Evolutionary conservation across 2,888 invertebrate genomes (phyloP).

Genomic region (Macrophya annulata): DNA sequence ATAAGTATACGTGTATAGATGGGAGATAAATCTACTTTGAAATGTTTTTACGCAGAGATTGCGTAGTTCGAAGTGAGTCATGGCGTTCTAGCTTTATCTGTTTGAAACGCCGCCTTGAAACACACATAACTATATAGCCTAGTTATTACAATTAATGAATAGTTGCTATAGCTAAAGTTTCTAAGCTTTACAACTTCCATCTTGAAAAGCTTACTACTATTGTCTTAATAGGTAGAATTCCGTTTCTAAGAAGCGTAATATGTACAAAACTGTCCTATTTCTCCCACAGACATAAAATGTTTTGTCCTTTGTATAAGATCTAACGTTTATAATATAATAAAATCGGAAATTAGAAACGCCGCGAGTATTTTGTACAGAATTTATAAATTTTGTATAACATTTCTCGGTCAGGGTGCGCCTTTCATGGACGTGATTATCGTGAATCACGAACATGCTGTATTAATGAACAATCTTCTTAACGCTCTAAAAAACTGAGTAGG

Average conservation of each 20-base stretch:
- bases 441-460: not conserved
- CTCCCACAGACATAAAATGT: not conserved
- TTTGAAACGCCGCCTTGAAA: slow-evolving; percentile 28
- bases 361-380: not conserved
- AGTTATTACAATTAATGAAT: slow-evolving; percentile 40
- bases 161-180: slow-evolving; percentile 27
- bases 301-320: not conserved
- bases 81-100: slow-evolving; percentile 5
- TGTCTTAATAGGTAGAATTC: not conserved
- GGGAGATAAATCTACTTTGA: slow-evolving; percentile 4
- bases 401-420: not conserved
- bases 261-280: not conserved
- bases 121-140: slow-evolving; percentile 18
- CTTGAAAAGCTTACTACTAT: slow-evolving; percentile 8
- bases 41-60: slow-evolving; percentile 3
- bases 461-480: not conserved
- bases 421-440: not conserved
- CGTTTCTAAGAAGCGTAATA: not conserved
- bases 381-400: not conserved
- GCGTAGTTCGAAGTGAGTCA: slow-evolving; percentile 34
- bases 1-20: not conserved
- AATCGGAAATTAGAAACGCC: not conserved
- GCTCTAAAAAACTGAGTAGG: not conserved
- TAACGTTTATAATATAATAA: not conserved
- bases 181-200: slow-evolving; percentile 30